Evolutionary conservation across 2,113 vertebrate genomes (phyloP).

Genomic region (Sigmodon hispidus): DNA sequence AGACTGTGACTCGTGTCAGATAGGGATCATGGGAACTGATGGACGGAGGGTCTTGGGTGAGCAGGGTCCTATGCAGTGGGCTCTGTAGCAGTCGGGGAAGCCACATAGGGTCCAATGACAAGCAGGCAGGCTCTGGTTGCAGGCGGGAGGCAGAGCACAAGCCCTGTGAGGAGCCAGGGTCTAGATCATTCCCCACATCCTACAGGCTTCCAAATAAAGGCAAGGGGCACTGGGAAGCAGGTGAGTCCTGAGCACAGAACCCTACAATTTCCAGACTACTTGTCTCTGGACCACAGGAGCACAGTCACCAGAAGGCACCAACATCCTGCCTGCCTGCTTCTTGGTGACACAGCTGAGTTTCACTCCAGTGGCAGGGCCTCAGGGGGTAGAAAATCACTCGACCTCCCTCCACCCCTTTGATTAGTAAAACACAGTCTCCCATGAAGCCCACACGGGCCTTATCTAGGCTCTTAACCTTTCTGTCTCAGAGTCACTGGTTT

Average conservation of each 20-base stretch:
- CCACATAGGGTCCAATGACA: neutral
- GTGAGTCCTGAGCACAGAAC: neutral
- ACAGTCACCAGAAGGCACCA: neutral
- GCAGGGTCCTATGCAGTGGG: rapidly evolving
- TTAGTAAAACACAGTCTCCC: neutral
- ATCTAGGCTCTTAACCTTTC: neutral
- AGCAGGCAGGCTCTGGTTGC: neutral
- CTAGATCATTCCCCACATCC: neutral
- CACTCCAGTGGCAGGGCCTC: neutral
- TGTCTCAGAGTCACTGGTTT: neutral
- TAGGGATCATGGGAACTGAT: neutral
- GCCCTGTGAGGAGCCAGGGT: neutral
- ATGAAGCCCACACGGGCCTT: neutral
- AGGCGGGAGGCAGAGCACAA: neutral
- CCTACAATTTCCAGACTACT: neutral
- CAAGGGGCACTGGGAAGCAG: neutral
- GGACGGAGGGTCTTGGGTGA: rapidly evolving
- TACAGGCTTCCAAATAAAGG: neutral
- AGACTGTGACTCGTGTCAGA: neutral
- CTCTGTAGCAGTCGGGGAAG: neutral
- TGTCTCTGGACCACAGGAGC: no score
- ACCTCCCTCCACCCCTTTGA: neutral
- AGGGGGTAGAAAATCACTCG: no score
- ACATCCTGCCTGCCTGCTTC: neutral
- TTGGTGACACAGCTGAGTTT: neutral